These are phyloP conservation scores for Rotaria magnacalcarata DNA, from an alignment of 2,888 invertebrate genomes.

Conservation along the genomic window DNA sequence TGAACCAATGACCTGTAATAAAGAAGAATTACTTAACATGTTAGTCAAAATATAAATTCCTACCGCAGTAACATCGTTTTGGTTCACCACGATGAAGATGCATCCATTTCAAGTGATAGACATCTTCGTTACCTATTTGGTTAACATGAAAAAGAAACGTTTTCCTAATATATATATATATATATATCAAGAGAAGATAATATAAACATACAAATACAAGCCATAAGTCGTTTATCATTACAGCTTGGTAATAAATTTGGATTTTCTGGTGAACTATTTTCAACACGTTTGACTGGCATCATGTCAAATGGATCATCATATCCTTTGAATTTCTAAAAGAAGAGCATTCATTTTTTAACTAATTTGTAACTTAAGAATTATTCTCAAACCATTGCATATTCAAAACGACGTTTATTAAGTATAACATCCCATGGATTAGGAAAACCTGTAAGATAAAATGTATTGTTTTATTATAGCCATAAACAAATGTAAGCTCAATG, in stretches of 20 bases:
- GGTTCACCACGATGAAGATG: constrained; percentile 44
- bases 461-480: neutral
- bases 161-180: neutral
- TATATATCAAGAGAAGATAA: too few relatives aligned
- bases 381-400: constrained; percentile 39
- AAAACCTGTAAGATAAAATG: constrained; percentile 21
- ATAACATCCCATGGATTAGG: constrained; percentile 46
- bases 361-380: too few relatives aligned
- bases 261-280: constrained; percentile 37
- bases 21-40: neutral
- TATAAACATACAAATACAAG: constrained; percentile 40
- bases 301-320: constrained; percentile 46
- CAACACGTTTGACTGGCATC: constrained; percentile 44
- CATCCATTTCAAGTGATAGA: constrained; percentile 45
- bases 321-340: constrained; percentile 41
- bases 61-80: constrained; percentile 45
- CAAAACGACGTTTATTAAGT: constrained; percentile 41
- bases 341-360: neutral
- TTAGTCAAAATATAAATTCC: neutral
- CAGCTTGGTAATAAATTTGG: constrained; percentile 43
- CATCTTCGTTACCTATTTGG: constrained; percentile 37
- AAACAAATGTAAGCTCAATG: neutral
- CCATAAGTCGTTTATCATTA: constrained; percentile 43
- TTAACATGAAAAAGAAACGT: neutral
- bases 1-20: constrained; percentile 42